phyloP scores from a whole-genome alignment of 2,797 vertebrate species.

The Trichosurus vulpecula region DNA sequence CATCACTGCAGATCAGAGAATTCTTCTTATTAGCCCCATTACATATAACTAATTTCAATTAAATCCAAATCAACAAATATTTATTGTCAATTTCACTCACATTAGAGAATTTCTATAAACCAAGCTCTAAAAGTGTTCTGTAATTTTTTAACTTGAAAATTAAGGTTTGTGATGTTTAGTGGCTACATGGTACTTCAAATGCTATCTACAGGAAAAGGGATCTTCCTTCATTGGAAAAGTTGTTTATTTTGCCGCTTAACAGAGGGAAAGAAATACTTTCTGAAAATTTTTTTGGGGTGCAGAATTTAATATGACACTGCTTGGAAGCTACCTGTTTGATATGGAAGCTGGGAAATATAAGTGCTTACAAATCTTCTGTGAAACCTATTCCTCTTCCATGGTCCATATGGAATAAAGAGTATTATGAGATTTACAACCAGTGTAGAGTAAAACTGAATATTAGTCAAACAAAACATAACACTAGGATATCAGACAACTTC shows the following conservation, averaged over 20 bases:
- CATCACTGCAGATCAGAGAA: neutral
- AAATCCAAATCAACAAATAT: neutral
- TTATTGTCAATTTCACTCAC: neutral
- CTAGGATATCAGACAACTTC: neutral
- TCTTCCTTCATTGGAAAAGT: neutral
- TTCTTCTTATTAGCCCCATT: neutral
- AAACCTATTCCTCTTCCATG: constrained; percentile 28
- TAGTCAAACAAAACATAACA: neutral
- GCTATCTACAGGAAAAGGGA: neutral
- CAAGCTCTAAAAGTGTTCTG: neutral
- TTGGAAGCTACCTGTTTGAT: neutral
- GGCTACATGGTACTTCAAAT: neutral
- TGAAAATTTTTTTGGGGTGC: neutral
- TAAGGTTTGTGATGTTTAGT: neutral
- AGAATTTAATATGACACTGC: constrained; percentile 36
- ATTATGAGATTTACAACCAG: constrained; percentile 22
- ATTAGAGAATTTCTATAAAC: neutral
- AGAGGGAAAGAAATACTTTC: constrained; percentile 7
- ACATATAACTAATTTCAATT: neutral
- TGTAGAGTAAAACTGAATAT: constrained; percentile 14
- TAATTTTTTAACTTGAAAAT: neutral
- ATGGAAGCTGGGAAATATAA: neutral
- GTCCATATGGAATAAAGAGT: constrained; percentile 29
- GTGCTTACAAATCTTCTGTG: constrained; percentile 8
- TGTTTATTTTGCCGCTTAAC: constrained; percentile 26